Base-by-base conservation (phyloP, 2,113 vertebrate species). In the Ibidorhyncha struthersii region DNA sequence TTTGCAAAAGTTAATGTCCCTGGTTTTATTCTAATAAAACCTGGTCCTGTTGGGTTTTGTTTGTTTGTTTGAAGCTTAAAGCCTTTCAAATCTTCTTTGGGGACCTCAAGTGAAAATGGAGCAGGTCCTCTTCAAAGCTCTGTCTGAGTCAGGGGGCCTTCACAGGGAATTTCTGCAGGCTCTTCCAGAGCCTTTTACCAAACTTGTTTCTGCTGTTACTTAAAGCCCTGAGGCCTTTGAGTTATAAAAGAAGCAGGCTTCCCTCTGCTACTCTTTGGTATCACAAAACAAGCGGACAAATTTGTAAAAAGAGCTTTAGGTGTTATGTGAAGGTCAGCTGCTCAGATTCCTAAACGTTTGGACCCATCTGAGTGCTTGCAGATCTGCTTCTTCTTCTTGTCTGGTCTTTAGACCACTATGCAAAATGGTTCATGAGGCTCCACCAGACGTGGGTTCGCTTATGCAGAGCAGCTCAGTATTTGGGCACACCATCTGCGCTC, bases 391-490 rank as follows among this genome's bases (percentile, higher is more conserved):
- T 81, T 59, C 55, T 6, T 5, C 2, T 27, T 22, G 22, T 47
- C 38, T n/a, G 19, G 34, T 85, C 38, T 76, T 41, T 9, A 47
- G 8, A 47, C 19, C 43, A 23, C 69, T 71, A 17, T 27, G 40
- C 40, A 77, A 55, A 92, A 32, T 9, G n/a, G 27, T 34, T 49
- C 45, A 8, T 7, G 50, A 76, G 81, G 63, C 32, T 49, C 30
- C 63, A 29, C 15, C 32, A 72, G 65, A 5, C 52, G 21, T 2
- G 7, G 40, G 29, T 27, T 52, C 49, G 36, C 69, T 67, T 16
- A 25, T 0, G 1, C 30, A 43, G 5, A 1, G 8, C 45, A 43
- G n/a, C 23, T 61, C 32, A 2, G 43, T 18, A 5, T 16, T 5
- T 36, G 43, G 23, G 21, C 19, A 26, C 19, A 4, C 10, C 50